Evolutionary conservation across 2,888 invertebrate species (phyloP), one percentile per base, ranked within the genome.

Genomic region (Nemotelus nigrinus): DNA sequence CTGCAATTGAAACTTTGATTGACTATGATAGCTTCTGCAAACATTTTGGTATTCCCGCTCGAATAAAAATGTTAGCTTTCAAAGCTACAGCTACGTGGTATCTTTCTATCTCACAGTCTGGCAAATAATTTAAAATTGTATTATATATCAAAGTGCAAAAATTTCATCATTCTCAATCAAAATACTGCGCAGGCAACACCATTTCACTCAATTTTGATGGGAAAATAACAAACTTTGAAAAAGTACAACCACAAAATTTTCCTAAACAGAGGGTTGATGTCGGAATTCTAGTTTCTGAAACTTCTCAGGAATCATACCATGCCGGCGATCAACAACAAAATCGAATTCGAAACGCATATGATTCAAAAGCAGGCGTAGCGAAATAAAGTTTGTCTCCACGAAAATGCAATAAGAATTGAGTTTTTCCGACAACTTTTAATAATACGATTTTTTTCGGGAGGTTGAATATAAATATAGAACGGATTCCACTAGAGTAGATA

Each of bases 331-430:
- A 44, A 63, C 44, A 39, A 39, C 25, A 47, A 10, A 74, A 60
- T 50, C 74, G 57, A 74, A 74, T 74, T 74, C 50, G 74, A 48
- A 60, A 74, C 60, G 74, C 74, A 74, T 74, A 63, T 74, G 60
- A 48, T 60, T 60, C 74, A 48, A 60, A 60, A 63, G 4, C 48
- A 74, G 63, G 74, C 74, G 63, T 48, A 74, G 60, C 74, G 50
- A 74, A 74, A 60, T 60, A 74, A 60, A 74, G 71, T 63, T 63
- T 74, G 60, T 48, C 74, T 74, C 74, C 60, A 63, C 39, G 58
- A 60, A 50, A 74, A 74, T 74, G 74, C 74, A 74, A 74, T 74
- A 74, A 74, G 74, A 74, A 63, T 60, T 47, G 63, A 53, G 63
- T 74, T 74, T 63, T 25, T 50, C 60, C 10, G 6, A 47, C 74